phyloP scores from a whole-genome alignment of 2,113 vertebrate genomes.

The Megalops atlanticus region DNA sequence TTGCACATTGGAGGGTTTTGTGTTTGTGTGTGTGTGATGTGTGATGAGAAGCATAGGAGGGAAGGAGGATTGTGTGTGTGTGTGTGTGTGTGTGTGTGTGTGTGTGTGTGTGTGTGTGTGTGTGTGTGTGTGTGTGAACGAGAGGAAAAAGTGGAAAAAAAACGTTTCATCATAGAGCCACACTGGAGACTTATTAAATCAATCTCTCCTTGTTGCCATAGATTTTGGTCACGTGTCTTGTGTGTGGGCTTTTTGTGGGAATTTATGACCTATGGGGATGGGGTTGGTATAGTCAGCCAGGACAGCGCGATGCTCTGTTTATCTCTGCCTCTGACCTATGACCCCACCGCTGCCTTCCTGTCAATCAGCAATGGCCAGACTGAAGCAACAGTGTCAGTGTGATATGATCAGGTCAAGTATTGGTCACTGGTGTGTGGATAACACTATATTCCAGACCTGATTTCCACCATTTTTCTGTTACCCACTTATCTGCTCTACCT shows the following conservation, averaged over 20 bases:
- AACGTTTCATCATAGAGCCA: neutral
- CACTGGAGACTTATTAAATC: neutral
- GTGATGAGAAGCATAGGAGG: no score
- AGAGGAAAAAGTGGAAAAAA: no score
- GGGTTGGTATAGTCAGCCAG: neutral
- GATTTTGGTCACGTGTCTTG: neutral
- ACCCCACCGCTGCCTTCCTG: neutral
- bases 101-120: neutral
- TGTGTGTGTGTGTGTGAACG: neutral
- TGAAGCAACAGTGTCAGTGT: neutral
- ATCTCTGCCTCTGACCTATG: neutral
- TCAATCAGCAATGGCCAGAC: neutral
- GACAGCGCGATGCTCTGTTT: neutral
- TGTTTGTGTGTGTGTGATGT: constrained; percentile 12
- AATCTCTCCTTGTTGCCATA: neutral
- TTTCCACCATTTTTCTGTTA: neutral
- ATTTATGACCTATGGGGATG: neutral
- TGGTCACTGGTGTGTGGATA: no score
- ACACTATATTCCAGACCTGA: no score
- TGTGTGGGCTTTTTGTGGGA: neutral
- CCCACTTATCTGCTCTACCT: neutral
- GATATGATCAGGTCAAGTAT: neutral
- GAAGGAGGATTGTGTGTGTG: no score
- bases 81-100: constrained; percentile 13
- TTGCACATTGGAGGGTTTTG: no score